Percentiles rank a stretch among this genome's conserved stretches.
Conservation (phyloP, 1,140 invertebrate species). For the Ceratina australensis region DNA sequence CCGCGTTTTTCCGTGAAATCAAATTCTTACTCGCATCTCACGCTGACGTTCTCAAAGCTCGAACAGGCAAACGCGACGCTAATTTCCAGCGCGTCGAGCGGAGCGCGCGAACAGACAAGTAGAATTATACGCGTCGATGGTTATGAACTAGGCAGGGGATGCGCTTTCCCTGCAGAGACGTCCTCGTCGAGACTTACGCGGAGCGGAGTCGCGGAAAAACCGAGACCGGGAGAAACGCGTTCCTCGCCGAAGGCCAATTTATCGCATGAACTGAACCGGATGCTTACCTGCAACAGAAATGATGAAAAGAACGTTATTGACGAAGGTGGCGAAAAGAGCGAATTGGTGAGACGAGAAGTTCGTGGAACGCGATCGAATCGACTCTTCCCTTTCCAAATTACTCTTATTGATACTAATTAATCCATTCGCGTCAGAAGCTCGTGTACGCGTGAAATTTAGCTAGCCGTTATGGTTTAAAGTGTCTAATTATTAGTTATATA, state of each 20-base stretch:
- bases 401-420: too few relatives aligned
- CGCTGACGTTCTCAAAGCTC: not conserved
- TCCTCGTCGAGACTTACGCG: too few relatives aligned
- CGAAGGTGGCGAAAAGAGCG: too few relatives aligned
- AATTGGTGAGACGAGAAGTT: not conserved
- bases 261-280: not conserved
- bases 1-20: not conserved
- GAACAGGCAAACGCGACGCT: not conserved
- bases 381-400: not conserved
- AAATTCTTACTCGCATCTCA: not conserved
- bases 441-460: too few relatives aligned
- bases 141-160: too few relatives aligned
- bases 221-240: too few relatives aligned
- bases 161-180: too few relatives aligned
- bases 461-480: too few relatives aligned
- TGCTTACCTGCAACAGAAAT: conserved; percentile 42
- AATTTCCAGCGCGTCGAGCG: not conserved
- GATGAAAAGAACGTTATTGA: conserved; percentile 6
- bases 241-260: conserved; percentile 17
- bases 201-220: too few relatives aligned
- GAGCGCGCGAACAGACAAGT: not conserved
- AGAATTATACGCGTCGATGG: too few relatives aligned
- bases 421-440: too few relatives aligned
- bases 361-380: not conserved
- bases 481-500: too few relatives aligned